Evolutionary conservation across 53 echinoderm and acorn worm species (phyloP).

Genomic region (Antedon mediterranea): DNA sequence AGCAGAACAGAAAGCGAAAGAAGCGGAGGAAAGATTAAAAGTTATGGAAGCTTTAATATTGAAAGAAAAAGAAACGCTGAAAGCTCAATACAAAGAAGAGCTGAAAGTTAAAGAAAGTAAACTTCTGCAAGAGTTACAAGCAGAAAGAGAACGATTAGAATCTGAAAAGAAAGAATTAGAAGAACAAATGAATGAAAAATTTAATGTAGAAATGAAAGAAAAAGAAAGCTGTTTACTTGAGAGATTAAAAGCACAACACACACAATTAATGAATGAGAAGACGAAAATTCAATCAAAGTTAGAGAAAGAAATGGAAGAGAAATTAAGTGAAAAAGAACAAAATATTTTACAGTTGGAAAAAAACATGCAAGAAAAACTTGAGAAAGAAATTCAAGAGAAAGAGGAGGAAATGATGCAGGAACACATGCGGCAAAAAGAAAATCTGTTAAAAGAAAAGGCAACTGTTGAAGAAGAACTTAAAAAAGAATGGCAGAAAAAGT

Average conservation of each 20-base stretch:
- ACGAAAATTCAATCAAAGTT: slow-evolving; percentile 13
- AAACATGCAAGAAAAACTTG: slow-evolving; percentile 40
- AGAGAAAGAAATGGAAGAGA: slow-evolving; percentile 31
- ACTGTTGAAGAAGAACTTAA: slow-evolving; percentile 18
- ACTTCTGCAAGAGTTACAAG: slow-evolving; percentile 29
- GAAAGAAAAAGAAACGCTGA: slow-evolving; percentile 22
- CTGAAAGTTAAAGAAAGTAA: slow-evolving; percentile 24
- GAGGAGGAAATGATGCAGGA: slow-evolving; percentile 74
- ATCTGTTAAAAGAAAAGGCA: slow-evolving; percentile 36
- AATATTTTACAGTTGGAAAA: slow-evolving; percentile 22
- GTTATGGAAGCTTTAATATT: slow-evolving; percentile 13
- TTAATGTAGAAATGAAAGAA: slow-evolving; percentile 27
- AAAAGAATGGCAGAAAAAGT: slow-evolving; percentile 2
- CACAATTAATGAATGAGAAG: slow-evolving; percentile 34
- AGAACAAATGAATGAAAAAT: slow-evolving; percentile 35
- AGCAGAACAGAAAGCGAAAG: slow-evolving; percentile 19
- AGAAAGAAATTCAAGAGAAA: slow-evolving; percentile 65
- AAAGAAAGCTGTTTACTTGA: slow-evolving; percentile 38
- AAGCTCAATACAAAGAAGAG: slow-evolving; percentile 20
- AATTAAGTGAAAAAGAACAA: slow-evolving; percentile 25
- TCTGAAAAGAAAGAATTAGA: slow-evolving; percentile 34
- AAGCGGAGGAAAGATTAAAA: slow-evolving; percentile 24
- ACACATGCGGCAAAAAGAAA: slow-evolving; percentile 55
- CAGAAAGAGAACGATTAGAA: slow-evolving; percentile 46
- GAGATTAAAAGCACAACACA: slow-evolving; percentile 38